Base-by-base conservation (phyloP, 2,888 invertebrate genomes). In the Podabrus alpinus region DNA sequence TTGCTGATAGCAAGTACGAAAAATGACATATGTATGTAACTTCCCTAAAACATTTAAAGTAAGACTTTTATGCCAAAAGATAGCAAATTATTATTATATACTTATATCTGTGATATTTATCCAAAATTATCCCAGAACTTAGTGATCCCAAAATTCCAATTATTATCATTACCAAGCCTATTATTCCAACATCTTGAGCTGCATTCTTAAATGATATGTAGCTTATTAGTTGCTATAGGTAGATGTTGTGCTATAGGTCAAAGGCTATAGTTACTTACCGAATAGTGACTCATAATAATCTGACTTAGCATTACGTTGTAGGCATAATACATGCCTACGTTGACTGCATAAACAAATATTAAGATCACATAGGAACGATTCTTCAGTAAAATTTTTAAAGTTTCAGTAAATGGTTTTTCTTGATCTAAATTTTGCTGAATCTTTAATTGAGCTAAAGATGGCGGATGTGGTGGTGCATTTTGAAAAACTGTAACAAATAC, bases 71-170 rank as follows among this genome's bases (percentile, higher is more conserved):
- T 16, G 61, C 16, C 4, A 16, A 16, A 5, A 4, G n/a, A 11
- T n/a, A 59, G 1, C 2, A 3, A 21, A 19, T 19, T 29, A 45
- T n/a, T 29, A 15, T n/a, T 9, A 66, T 92, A 89, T 87, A 95
- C 94, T 98, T 98, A 90, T 95, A 98, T 84, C 91, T 92, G 85
- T 96, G 97, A 1, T 97, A 97, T 89, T 94, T 96, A 88, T 98
- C 98, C 78, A 99, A 90, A 81, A 97, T 89, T 72, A 96, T 88
- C n/a, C 98, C 98, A 81, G 95, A 95, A 1, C 94, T 88, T 7
- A 98, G 93, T 0, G 97, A 96, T 2, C 98, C 98, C 3, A 93
- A 83, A 93, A 98, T 96, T 29, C 98, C 98, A 2, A 95, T 92
- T n/a, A 97, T 89, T 1, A 98, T 95, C 83, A 98, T 94, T 69